Evolutionary conservation across 2,797 vertebrate genomes (phyloP), one percentile per base, ranked within the genome.

Genomic region (Delichon dasypus): DNA sequence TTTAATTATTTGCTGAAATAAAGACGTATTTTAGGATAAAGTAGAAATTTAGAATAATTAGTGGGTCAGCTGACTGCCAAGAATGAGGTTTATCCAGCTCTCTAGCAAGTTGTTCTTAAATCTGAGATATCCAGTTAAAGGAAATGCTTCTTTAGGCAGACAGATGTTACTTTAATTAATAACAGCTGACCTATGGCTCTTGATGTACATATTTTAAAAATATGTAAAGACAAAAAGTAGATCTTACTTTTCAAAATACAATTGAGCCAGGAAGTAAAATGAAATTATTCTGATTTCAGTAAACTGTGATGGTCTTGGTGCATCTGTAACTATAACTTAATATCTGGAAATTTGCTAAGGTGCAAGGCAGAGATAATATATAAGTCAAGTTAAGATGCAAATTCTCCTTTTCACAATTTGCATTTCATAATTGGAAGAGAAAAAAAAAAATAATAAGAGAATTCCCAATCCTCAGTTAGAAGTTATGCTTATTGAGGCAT

Each of bases 391-490:
- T 87, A 89, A 89, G 68, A 94, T 86, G 89, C 73, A 96, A 94
- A 94, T 96, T 88, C 85, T 89, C 18, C 89, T 88, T 94, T 85
- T 89, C 57, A 64, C 26, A 47, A 96, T 95, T 96, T 93, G 68
- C 71, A 95, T 92, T 93, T 88, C 32, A 11, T 95, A 93, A 66
- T 89, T 91, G 47, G 62, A 85, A 42, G 47, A 79, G 38, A 51
- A 88, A 88, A 89, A 61, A 95, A 85, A 61, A 95, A 85, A 88
- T 95, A 93, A 58, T 84, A 89, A 95, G 6, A 88, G 50, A 36
- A 80, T 65, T 88, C 89, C 53, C 66, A 74, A 29, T 60, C 61
- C 72, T 47, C 76, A 18, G 71, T 85, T 77, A 80, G 47, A 81
- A 89, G 78, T 96, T 65, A 77, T 68, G 68, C 76, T 86, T 92